Base-by-base conservation (phyloP, 2,113 vertebrate genomes). In the Hystrix cristata region DNA sequence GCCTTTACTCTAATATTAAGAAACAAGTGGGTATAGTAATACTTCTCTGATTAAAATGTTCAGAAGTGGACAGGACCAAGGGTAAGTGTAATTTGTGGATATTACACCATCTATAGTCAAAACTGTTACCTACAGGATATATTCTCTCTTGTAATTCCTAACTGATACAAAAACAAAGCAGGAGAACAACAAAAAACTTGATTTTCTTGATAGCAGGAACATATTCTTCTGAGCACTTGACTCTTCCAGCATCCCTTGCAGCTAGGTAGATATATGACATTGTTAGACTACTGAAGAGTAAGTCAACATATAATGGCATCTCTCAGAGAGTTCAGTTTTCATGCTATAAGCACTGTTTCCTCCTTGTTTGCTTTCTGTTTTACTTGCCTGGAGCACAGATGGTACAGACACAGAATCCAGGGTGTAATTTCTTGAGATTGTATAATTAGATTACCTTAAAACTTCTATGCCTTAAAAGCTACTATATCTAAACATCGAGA, bases 21-120 rank as follows among this genome's bases (percentile, higher is more conserved):
- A 98, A 97, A 98, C 96, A 98, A 98, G 97, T 92, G 57, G 97
- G 12, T 15, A 31, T 5, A 96, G 96, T 43, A 95, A 97, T 93
- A 92, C 38, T 96, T 95, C 89, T 95, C 90, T 93, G 96, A 97
- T 92, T 88, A 97, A 94, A 94, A 97, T 84, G 64, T 7, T 83
- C 95, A 92, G 79, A 46, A 86, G 10, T 62, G 60, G 74, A 65
- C 60, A 55, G 53, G 76, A 53, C 90, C 55, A 89, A 74, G 5
- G 87, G 59, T 95, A 48, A 65, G 48, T 46, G 55, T 89, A 96
- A 95, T 79, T 34, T 38, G 1, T 1, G n/a, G 4, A 31, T 6
- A 67, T 96, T 60, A 43, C 1, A 84, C 3, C 7, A 64, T 59
- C 6, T 27, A 0, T 65, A 46, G 19, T 43, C 59, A 69, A 87